Evolutionary conservation across 2,113 vertebrate species (phyloP).

Genomic region (Sceloporus undulatus): DNA sequence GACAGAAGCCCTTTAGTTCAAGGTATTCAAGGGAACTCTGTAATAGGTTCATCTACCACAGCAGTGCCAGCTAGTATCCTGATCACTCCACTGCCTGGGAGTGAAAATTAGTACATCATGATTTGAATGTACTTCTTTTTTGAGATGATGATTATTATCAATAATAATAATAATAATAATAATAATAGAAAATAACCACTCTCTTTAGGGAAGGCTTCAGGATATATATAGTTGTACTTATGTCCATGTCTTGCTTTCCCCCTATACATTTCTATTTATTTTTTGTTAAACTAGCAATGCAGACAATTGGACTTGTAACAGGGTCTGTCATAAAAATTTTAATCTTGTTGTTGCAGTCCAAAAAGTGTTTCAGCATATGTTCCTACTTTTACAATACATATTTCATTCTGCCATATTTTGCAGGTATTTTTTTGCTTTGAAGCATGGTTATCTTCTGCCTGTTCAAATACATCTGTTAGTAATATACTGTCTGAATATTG

Average conservation of each 20-base stretch:
- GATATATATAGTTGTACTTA: not conserved
- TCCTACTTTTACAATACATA: conserved; percentile 17
- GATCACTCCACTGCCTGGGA: not conserved
- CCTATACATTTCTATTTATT: not conserved
- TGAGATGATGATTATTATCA: not conserved
- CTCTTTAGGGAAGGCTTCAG: not conserved
- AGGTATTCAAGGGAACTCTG: conserved; percentile 29
- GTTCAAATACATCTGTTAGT: conserved; percentile 4
- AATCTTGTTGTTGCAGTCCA: not conserved
- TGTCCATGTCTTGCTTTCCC: not conserved
- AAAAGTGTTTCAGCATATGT: not conserved
- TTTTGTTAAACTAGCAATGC: not conserved
- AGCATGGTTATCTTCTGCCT: conserved; percentile 1
- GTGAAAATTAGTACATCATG: not conserved
- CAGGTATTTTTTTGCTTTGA: conserved; percentile 23
- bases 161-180: not conserved
- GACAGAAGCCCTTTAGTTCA: conserved; percentile 31
- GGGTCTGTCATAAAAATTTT: not conserved
- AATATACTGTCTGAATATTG: not conserved
- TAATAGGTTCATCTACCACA: conserved; percentile 15
- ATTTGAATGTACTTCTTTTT: not conserved
- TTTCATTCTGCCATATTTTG: not conserved
- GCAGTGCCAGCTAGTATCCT: not conserved
- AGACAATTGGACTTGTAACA: not conserved
- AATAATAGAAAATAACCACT: not conserved